Conservation (phyloP, 2,888 invertebrate genomes). For the Rhyacophila evoluta region DNA sequence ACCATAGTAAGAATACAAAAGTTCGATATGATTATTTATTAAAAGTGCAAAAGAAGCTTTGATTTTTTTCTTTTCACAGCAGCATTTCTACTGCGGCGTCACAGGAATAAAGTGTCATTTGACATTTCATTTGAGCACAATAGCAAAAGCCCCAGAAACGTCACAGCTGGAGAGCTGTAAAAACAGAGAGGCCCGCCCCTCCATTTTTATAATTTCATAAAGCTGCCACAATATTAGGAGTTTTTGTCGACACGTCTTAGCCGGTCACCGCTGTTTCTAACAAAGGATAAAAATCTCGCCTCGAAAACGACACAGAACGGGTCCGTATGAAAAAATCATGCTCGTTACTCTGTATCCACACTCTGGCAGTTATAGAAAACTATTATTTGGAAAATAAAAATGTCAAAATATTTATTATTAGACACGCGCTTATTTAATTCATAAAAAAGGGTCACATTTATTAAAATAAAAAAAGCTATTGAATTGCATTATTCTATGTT, state of each 20-base stretch:
- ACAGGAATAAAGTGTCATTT: conserved; percentile 27
- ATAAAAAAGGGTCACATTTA: too few relatives aligned
- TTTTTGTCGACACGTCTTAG: conserved; percentile 48
- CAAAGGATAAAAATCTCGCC: conserved; percentile 44
- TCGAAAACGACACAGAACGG: conserved; percentile 38
- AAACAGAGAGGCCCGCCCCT: conserved; percentile 43
- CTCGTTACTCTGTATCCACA: conserved; percentile 34
- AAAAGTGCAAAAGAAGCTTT: neutral
- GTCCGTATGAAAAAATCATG: conserved; percentile 36
- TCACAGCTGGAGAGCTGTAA: conserved; percentile 48
- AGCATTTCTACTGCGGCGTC: neutral
- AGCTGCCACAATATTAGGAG: conserved; percentile 50
- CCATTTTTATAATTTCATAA: conserved; percentile 49
- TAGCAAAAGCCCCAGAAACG: conserved; percentile 33
- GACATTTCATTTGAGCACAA: conserved; percentile 46
- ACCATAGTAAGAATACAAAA: too few relatives aligned
- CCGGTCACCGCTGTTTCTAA: conserved; percentile 20
- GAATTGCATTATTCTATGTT: too few relatives aligned
- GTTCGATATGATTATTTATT: too few relatives aligned
- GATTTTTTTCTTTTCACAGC: neutral
- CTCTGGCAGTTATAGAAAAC: neutral
- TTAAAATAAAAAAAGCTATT: too few relatives aligned
- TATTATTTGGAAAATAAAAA: too few relatives aligned
- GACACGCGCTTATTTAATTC: too few relatives aligned
- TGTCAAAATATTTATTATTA: too few relatives aligned